A percentile compares a stretch with the other conserved stretches of the same genome.
Evolutionary conservation across 2,888 invertebrate genomes (phyloP).

Genomic region (Tanytarsus gracilentus): DNA sequence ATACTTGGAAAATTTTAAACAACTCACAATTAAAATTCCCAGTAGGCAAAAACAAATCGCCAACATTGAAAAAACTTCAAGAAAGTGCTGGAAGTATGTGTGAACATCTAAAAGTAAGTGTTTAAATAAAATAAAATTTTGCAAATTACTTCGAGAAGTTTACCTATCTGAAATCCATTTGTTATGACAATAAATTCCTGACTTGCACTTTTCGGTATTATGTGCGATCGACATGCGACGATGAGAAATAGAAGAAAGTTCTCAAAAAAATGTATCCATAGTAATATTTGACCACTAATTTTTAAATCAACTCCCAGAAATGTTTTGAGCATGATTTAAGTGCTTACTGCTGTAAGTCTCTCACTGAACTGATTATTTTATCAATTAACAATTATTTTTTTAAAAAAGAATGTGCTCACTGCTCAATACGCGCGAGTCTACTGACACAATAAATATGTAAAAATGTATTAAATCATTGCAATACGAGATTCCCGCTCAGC

Average conservation of each 20-base stretch:
- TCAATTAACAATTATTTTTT: no score
- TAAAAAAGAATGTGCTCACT: no score
- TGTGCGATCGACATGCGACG: background rate
- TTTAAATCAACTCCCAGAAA: conserved; percentile 2
- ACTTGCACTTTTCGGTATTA: background rate
- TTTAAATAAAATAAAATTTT: no score
- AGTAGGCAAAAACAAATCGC: background rate
- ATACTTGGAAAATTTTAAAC: background rate
- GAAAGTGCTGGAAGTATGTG: no score
- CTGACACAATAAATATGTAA: no score
- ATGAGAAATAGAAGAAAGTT: background rate
- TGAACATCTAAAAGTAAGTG: background rate
- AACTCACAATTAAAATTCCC: background rate
- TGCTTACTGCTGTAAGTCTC: no score
- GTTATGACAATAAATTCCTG: background rate
- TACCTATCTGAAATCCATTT: background rate
- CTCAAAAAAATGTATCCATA: background rate
- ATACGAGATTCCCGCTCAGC: no score
- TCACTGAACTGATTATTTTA: no score
- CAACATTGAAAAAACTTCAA: background rate
- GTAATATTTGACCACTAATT: background rate
- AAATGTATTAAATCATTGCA: no score
- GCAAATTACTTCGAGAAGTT: background rate
- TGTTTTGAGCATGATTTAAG: background rate
- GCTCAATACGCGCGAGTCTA: no score